Evolutionary conservation across 2,113 vertebrate species (phyloP), one percentile per base, ranked within the genome.

Genomic region (Spea multiplicata): DNA sequence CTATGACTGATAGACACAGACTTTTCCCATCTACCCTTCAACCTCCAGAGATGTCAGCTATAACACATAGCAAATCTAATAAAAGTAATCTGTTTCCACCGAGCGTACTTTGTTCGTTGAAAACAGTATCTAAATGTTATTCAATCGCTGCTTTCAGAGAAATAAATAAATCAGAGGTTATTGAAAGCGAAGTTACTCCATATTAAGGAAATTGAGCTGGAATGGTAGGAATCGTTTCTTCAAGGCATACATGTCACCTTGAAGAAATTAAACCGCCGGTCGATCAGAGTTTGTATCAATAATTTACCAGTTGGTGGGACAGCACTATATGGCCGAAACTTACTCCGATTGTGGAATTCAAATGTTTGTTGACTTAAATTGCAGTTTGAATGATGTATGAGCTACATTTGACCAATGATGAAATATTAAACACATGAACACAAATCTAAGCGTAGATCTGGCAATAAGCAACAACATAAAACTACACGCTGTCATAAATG

Each of bases 41-140:
- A 47, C 61, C 59, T 55, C 8, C 0, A 8, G 74, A 65, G 53
- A 48, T 57, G 74, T 44, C 13, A 16, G 70, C 68, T 62, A 45
- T 49, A 71, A 50, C 59, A 5, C 10, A 17, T 8, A 2, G 50
- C 14, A 73, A 79, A 79, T n/a, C 70, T 52, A 77, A 70, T 77
- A 70, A 49, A 44, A 62, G 64, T 64, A 71, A 71, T 78, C 57
- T 65, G 69, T 44, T 53, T 78, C 49, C 65, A 70, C 49, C 45
- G 57, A 52, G 17, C n/a, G 8, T 16, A 46, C 76, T 78, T 78
- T 65, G 65, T 71, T 78, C 65, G 71, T 65, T 64, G 48, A 65
- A 78, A 72, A 64, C 13, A 49, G 10, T 5, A 52, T 64, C 44
- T 64, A 62, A 78, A 65, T 71, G 47, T 66, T 67, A 52, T 66